A percentile compares a stretch with the other conserved stretches of the same genome.
Conservation (phyloP, 2,797 vertebrate species). For the Spinibarbus caldwelli region DNA sequence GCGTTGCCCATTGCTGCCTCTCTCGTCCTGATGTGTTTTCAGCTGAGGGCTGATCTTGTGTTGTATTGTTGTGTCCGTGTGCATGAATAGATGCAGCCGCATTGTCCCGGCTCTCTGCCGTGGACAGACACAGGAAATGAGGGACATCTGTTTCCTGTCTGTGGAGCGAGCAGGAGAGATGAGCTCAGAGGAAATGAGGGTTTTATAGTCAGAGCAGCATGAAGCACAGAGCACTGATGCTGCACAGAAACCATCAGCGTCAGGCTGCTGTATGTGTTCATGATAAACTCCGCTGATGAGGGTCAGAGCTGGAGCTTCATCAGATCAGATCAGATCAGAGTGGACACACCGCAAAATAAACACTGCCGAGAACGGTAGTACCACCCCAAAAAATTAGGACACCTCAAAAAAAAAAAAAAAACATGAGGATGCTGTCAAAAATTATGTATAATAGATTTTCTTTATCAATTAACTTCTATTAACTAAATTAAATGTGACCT, state of each 20-base stretch:
- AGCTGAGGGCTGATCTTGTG: neutral
- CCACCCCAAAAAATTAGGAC: too few species aligned
- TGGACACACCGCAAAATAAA: neutral
- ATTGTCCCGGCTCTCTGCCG: too few species aligned
- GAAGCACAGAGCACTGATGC: too few species aligned
- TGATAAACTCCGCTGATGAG: neutral
- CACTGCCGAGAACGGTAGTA: too few species aligned
- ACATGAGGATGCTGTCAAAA: too few species aligned
- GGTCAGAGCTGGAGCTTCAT: too few species aligned
- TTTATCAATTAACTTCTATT: too few species aligned
- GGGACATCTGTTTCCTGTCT: conserved; percentile 62
- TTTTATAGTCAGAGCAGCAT: neutral
- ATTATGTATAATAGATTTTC: too few species aligned
- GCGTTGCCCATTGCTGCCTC: neutral
- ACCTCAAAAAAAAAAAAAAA: too few species aligned
- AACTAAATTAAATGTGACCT: too few species aligned
- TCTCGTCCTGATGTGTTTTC: neutral
- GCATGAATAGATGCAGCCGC: too few species aligned
- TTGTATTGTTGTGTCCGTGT: neutral
- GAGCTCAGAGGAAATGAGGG: conserved; percentile 6
- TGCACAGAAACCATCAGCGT: neutral
- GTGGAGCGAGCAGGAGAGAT: conserved; percentile 18
- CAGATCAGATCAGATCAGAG: too few species aligned
- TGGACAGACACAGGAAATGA: conserved; percentile 58
- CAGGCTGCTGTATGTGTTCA: neutral